Evolutionary conservation across 2,113 vertebrate genomes (phyloP).

Genomic region (Poicephalus meyeri): DNA sequence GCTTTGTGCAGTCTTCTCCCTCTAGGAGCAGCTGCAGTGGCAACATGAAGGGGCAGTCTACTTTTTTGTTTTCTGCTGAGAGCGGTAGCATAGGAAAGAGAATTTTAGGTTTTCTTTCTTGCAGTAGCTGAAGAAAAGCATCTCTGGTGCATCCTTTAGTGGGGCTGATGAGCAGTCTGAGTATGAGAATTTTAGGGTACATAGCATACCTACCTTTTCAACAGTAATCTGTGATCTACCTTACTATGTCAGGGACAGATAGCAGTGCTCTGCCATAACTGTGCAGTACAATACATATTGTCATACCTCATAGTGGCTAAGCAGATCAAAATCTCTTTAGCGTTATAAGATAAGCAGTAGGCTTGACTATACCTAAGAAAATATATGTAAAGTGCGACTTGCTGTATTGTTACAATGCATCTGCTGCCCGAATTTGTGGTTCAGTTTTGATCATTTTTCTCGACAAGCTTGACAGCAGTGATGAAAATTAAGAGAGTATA

Average conservation of each 20-base stretch:
- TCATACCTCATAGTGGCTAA: not conserved
- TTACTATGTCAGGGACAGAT: not conserved
- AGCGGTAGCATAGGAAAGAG: not conserved
- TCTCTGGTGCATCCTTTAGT: not conserved
- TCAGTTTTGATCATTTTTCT: not conserved
- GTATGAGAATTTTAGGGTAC: not conserved
- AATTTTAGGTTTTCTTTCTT: not conserved
- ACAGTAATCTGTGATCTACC: not conserved
- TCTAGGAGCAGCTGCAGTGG: not conserved
- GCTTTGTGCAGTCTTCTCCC: not conserved
- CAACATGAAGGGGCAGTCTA: not conserved
- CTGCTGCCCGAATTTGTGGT: not conserved
- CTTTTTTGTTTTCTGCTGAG: not conserved
- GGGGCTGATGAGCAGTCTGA: not conserved
- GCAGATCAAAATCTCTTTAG: not conserved
- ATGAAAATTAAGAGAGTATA: conserved; percentile 1
- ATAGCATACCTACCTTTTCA: not conserved
- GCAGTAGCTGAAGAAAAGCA: not conserved
- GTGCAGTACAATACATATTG: not conserved
- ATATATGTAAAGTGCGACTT: not conserved
- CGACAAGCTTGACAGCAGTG: not conserved
- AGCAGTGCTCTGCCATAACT: not conserved
- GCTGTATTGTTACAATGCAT: not conserved
- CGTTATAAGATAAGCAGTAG: not conserved
- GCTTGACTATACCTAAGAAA: not conserved